These are phyloP conservation scores for Columba janthina DNA, from an alignment of 2,113 vertebrate genomes.

Conservation along the genomic window DNA sequence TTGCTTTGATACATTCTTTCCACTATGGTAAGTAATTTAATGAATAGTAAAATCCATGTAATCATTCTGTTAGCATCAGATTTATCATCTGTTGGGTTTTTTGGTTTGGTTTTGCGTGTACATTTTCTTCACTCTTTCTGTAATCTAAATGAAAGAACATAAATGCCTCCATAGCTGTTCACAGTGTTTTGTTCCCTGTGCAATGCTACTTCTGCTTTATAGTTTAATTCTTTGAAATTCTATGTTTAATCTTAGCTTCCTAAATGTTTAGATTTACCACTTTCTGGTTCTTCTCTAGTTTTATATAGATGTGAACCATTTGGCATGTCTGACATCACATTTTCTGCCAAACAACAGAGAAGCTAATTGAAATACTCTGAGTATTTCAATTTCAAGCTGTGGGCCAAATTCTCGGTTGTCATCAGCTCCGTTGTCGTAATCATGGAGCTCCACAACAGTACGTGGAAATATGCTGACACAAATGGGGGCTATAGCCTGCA, in stretches of 20 bases:
- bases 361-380: not conserved
- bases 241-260: not conserved
- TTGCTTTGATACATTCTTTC: not conserved
- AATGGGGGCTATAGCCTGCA: not conserved
- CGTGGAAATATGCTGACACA: not conserved
- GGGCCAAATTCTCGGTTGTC: conserved; percentile 14
- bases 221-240: not conserved
- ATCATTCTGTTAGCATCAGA: not conserved
- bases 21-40: not conserved
- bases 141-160: not conserved
- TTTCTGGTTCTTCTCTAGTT: not conserved
- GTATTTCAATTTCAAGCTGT: not conserved
- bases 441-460: not conserved
- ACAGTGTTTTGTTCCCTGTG: not conserved
- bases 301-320: not conserved
- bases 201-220: not conserved
- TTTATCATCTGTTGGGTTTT: not conserved
- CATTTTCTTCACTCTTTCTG: not conserved
- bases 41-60: not conserved
- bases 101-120: too few relatives aligned
- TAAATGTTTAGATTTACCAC: not conserved
- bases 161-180: not conserved
- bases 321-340: not conserved
- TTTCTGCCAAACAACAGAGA: conserved; percentile 19
- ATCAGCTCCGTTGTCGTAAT: not conserved